Percentiles rank a stretch among this genome's conserved stretches.
These are phyloP conservation scores for Heliocidaris tuberculata DNA, from an alignment of 35 echinoderm and acorn worm species.

Conservation along the genomic window DNA sequence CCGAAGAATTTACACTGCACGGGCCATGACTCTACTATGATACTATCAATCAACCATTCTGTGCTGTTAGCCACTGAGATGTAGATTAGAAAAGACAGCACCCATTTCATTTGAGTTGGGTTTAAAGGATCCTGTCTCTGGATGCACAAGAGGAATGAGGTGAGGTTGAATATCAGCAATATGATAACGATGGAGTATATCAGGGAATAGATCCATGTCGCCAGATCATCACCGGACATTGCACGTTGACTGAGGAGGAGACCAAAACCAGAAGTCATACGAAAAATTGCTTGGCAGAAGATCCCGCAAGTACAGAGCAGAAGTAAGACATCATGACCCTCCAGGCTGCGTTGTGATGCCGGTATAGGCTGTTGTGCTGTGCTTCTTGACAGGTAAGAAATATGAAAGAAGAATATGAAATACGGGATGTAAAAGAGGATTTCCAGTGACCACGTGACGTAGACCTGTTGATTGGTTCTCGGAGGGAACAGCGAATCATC, in stretches of 20 bases:
- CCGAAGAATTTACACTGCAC: conserved; percentile 12
- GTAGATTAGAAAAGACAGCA: background rate
- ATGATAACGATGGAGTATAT: conserved; percentile 18
- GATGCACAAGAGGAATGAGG: background rate
- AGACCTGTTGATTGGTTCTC: background rate
- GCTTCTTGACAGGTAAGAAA: background rate
- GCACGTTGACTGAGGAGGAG: background rate
- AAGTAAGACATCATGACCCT: conserved; percentile 26
- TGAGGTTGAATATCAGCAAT: background rate
- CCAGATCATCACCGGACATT: background rate
- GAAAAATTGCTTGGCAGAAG: conserved; percentile 19
- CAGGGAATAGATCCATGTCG: background rate
- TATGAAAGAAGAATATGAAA: background rate
- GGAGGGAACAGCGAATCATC: background rate
- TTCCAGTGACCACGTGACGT: background rate
- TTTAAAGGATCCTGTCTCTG: background rate
- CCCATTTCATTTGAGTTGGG: background rate
- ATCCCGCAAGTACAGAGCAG: conserved; percentile 27
- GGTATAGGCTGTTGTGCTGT: background rate
- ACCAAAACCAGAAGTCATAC: background rate
- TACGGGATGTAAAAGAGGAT: background rate
- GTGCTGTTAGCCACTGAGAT: background rate
- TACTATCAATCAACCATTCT: conserved; percentile 18
- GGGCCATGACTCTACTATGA: background rate
- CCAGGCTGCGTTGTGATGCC: background rate